Conservation (phyloP, 2,888 invertebrate genomes). For the Nymphalis c-album region DNA sequence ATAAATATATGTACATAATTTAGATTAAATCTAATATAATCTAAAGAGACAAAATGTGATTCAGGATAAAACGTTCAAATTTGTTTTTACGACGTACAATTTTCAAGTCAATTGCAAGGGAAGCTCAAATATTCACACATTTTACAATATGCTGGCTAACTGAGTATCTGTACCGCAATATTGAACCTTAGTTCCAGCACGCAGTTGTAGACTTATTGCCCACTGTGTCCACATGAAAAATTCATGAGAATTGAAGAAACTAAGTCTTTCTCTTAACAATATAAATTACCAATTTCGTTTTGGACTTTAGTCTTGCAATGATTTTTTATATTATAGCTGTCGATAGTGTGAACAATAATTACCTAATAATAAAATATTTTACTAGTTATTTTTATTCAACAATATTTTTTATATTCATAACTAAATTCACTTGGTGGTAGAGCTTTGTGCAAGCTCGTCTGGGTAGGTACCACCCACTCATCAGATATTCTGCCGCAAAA, state of each 20-base stretch:
- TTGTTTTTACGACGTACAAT: slow-evolving; percentile 10
- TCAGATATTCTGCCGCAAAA: too few relatives aligned
- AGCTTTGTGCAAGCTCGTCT: too few relatives aligned
- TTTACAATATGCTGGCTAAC: slow-evolving; percentile 18
- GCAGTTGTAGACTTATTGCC: slow-evolving; percentile 40
- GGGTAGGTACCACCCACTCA: too few relatives aligned
- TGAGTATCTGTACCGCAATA: slow-evolving; percentile 7
- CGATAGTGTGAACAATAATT: too few relatives aligned
- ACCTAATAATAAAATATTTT: too few relatives aligned
- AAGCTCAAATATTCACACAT: slow-evolving; percentile 17
- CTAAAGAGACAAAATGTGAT: not conserved
- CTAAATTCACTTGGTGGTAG: too few relatives aligned
- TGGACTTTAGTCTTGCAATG: not conserved
- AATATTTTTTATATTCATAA: too few relatives aligned
- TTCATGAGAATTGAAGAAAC: slow-evolving; percentile 42
- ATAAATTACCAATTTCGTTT: slow-evolving; percentile 11
- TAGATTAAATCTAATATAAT: not conserved
- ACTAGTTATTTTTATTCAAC: too few relatives aligned
- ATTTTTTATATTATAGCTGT: not conserved
- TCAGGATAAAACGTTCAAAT: not conserved
- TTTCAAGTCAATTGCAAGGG: slow-evolving; percentile 11
- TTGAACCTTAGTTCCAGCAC: slow-evolving; percentile 25
- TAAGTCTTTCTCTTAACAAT: slow-evolving; percentile 22
- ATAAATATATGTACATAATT: not conserved
- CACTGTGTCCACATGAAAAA: slow-evolving; percentile 45